Conservation (phyloP, 2,888 invertebrate genomes). For the Cremastinae sp. region DNA sequence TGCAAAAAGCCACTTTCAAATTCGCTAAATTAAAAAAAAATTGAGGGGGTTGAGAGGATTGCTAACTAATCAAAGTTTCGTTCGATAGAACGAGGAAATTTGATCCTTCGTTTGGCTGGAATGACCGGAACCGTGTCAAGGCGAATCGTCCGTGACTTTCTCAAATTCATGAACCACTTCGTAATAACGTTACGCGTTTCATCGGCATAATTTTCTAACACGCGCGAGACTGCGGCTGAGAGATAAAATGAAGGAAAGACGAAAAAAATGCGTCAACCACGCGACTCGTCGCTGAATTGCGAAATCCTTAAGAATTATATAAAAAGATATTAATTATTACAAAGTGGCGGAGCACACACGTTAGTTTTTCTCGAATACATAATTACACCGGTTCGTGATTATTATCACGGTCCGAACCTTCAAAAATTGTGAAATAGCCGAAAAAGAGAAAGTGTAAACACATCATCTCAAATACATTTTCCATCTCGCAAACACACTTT, state of each 20-base stretch:
- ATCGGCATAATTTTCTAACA: slow-evolving; percentile 4
- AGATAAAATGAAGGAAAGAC: too few relatives aligned
- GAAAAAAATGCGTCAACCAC: too few relatives aligned
- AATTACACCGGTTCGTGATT: too few relatives aligned
- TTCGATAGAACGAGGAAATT: slow-evolving; percentile 6
- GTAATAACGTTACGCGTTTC: neutral
- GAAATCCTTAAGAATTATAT: too few relatives aligned
- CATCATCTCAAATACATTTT: too few relatives aligned
- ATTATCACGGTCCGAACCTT: too few relatives aligned
- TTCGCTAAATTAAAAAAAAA: neutral
- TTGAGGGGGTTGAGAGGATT: neutral
- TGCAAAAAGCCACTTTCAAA: too few relatives aligned
- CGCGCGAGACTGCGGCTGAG: neutral
- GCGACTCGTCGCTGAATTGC: too few relatives aligned
- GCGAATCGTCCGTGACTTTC: slow-evolving; percentile 39
- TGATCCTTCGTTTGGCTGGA: slow-evolving; percentile 6
- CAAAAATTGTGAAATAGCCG: slow-evolving; percentile 4
- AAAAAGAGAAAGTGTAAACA: slow-evolving; percentile 13
- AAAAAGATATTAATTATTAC: too few relatives aligned
- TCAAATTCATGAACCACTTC: slow-evolving; percentile 40
- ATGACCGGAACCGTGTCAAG: slow-evolving; percentile 49
- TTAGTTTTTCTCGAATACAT: too few relatives aligned
- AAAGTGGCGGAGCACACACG: neutral
- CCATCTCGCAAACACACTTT: too few relatives aligned
- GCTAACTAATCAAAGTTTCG: neutral